A percentile compares a stretch with the other conserved stretches of the same genome.
Conservation (phyloP, 2,888 invertebrate genomes). For the Drosophila anomelani region DNA sequence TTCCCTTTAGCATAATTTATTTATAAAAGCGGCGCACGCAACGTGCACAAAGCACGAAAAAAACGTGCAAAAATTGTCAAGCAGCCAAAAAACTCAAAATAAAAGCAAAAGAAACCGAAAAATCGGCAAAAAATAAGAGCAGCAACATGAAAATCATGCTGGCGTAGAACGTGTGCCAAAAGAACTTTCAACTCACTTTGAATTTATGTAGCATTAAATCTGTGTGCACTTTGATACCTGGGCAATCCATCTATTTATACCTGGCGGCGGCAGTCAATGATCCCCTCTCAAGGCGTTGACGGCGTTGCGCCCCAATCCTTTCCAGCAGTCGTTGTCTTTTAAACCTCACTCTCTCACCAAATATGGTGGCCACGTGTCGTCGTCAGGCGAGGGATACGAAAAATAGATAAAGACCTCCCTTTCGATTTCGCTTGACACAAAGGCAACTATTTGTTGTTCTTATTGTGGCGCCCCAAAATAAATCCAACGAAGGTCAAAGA, state of each 20-base stretch:
- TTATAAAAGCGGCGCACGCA: constrained; percentile 44
- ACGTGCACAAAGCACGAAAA: constrained; percentile 7
- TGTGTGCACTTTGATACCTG: constrained; percentile 43
- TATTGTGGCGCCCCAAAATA: constrained; percentile 28
- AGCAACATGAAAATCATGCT: constrained; percentile 44
- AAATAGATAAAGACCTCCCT: constrained; percentile 24
- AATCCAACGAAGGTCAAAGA: constrained; percentile 40
- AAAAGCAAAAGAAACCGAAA: constrained; percentile 6
- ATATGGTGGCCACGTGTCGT: constrained; percentile 44
- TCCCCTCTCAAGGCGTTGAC: constrained; percentile 53
- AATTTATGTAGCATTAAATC: constrained; percentile 49
- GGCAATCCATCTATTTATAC: constrained; percentile 49
- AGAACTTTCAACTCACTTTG: constrained; percentile 41
- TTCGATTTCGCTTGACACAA: constrained; percentile 20
- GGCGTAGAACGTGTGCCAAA: constrained; percentile 34
- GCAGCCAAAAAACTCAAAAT: constrained; percentile 53
- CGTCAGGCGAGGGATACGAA: not conserved
- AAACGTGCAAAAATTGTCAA: constrained; percentile 53
- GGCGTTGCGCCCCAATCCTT: constrained; percentile 22
- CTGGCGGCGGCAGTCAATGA: constrained; percentile 54
- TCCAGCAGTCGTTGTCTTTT: constrained; percentile 17
- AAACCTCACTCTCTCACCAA: constrained; percentile 14
- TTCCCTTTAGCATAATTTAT: constrained; percentile 33
- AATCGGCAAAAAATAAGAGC: constrained; percentile 13
- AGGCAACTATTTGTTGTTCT: constrained; percentile 19